Conservation (phyloP, 1,140 invertebrate species). For the Antheraea mylitta region DNA sequence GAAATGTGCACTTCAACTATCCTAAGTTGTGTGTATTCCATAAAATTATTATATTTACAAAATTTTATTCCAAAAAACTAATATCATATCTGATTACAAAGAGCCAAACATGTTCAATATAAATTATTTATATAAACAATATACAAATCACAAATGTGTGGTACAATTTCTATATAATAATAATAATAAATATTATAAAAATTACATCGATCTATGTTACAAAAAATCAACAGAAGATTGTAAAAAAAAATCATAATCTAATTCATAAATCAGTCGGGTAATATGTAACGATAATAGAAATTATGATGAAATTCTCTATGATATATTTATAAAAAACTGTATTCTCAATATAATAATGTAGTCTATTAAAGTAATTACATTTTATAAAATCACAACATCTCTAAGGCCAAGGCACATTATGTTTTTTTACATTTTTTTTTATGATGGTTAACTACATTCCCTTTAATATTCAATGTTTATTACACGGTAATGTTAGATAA, state of each 20-base stretch:
- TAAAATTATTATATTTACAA: constrained; percentile 6
- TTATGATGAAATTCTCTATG: neutral
- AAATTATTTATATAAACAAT: neutral
- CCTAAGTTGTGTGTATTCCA: neutral
- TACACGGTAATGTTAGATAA: neutral
- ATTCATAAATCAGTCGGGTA: neutral
- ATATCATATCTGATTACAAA: constrained; percentile 35
- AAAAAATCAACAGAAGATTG: neutral
- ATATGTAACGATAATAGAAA: neutral
- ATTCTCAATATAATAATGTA: constrained; percentile 1
- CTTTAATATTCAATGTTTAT: constrained; percentile 5
- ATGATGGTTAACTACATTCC: constrained; percentile 33
- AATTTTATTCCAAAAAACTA: constrained; percentile 18
- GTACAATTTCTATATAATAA: neutral
- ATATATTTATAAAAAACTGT: constrained; percentile 1
- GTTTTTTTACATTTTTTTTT: constrained; percentile 39
- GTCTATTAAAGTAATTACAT: constrained; percentile 11
- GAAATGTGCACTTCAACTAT: constrained; percentile 20
- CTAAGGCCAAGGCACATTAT: constrained; percentile 71
- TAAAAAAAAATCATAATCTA: neutral
- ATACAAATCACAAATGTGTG: neutral
- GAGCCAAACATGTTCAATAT: neutral
- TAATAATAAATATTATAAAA: neutral
- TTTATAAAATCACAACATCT: constrained; percentile 62
- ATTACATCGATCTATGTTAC: neutral